Percentiles rank a stretch among this genome's conserved stretches.
phyloP scores from a whole-genome alignment of 2,113 vertebrate species.

The Notothenia coriiceps region DNA sequence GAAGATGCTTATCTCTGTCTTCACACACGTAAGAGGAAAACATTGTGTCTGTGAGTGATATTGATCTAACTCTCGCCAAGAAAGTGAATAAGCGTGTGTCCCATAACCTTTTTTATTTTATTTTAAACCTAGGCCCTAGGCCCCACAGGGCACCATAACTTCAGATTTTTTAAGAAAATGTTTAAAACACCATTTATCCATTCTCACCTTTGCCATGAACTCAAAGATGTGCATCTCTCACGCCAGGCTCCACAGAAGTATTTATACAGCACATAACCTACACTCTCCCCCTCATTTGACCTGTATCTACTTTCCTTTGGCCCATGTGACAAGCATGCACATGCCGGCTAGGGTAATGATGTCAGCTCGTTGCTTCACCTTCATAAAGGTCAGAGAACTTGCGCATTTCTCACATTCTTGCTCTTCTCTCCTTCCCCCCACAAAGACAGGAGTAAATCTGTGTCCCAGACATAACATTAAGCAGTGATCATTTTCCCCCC shows the following conservation, averaged over 20 bases:
- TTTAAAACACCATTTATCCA: background rate
- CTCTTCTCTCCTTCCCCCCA: slow-evolving; percentile 52
- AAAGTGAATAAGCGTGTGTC: background rate
- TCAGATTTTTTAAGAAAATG: background rate
- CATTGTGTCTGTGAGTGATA: background rate
- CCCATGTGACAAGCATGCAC: slow-evolving; percentile 62
- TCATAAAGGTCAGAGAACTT: slow-evolving; percentile 72
- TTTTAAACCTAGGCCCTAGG: background rate
- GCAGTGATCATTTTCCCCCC: slow-evolving; percentile 73
- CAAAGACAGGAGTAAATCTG: slow-evolving; percentile 72
- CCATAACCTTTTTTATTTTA: background rate
- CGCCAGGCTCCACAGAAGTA: slow-evolving; percentile 29
- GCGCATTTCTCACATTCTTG: slow-evolving; percentile 78
- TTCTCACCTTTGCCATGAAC: background rate
- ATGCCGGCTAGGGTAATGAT: slow-evolving; percentile 64
- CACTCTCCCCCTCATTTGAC: slow-evolving; percentile 60
- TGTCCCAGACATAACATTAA: slow-evolving; percentile 79
- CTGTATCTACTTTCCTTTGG: slow-evolving; percentile 51
- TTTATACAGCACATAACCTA: slow-evolving; percentile 29
- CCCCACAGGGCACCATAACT: too few relatives aligned
- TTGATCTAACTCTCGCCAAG: background rate
- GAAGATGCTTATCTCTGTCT: background rate
- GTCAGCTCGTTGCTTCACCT: slow-evolving; percentile 71
- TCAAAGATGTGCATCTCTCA: slow-evolving; percentile 2
- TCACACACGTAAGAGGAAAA: background rate